These are phyloP conservation scores for Drosophila glabriapex DNA, from an alignment of 2,888 invertebrate species.

Conservation along the genomic window DNA sequence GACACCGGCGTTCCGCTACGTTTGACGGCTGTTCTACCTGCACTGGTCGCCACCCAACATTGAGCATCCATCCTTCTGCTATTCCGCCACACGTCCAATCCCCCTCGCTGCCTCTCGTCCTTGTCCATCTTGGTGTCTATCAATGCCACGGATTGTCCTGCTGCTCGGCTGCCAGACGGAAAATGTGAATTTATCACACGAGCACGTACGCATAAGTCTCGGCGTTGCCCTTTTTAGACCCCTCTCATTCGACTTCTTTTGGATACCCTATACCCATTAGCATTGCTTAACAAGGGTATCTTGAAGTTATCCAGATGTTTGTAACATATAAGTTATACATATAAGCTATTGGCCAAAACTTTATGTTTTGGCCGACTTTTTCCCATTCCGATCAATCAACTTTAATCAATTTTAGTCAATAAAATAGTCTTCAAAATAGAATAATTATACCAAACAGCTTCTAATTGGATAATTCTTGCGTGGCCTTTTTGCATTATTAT, in stretches of 20 bases:
- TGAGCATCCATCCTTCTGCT: neutral
- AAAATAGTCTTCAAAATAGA: neutral
- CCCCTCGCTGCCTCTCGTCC: neutral
- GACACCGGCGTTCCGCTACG: slow-evolving; percentile 77
- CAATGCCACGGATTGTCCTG: slow-evolving; percentile 57
- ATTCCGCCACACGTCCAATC: slow-evolving; percentile 20
- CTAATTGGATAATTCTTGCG: neutral
- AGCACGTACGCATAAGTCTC: slow-evolving; percentile 76
- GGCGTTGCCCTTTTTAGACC: slow-evolving; percentile 45
- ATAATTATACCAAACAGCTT: neutral
- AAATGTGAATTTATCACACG: slow-evolving; percentile 79
- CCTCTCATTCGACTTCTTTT: neutral
- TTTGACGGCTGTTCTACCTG: slow-evolving; percentile 70
- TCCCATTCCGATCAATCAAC: neutral
- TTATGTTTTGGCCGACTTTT: too few relatives aligned
- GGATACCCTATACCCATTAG: neutral
- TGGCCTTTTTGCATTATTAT: neutral
- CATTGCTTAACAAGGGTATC: neutral
- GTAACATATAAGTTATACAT: neutral
- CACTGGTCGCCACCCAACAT: neutral
- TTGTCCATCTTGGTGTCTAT: slow-evolving; percentile 53
- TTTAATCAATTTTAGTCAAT: neutral
- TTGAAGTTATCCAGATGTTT: neutral
- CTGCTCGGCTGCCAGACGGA: slow-evolving; percentile 63
- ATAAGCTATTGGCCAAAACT: neutral